Evolutionary conservation across 2,113 vertebrate species (phyloP).

Genomic region (Alexandromys fortis): DNA sequence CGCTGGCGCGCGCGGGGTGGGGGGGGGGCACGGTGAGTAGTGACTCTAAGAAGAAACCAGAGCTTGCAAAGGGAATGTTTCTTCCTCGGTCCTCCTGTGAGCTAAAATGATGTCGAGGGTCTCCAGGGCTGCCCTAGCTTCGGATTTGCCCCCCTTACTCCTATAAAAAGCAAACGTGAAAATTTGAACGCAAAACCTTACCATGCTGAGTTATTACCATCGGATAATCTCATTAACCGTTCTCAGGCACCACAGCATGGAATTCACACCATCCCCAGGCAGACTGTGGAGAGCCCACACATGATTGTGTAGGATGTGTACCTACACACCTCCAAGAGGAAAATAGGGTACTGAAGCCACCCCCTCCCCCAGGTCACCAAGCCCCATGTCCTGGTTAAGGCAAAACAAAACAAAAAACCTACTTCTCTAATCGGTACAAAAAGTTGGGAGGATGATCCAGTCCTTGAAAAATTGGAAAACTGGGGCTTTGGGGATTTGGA

Average conservation of each 20-base stretch:
- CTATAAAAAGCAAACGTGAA: neutral
- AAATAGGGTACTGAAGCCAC: no score
- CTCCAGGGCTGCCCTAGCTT: neutral
- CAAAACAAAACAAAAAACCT: neutral
- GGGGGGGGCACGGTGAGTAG: neutral
- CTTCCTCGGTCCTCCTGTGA: neutral
- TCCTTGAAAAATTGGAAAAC: neutral
- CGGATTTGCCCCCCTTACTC: neutral
- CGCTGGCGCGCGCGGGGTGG: accelerated
- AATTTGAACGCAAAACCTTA: neutral
- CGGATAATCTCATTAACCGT: neutral
- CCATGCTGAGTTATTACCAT: neutral
- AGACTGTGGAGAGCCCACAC: neutral
- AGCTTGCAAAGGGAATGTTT: neutral
- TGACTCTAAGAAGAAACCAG: neutral
- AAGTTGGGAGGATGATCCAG: neutral
- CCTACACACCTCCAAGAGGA: neutral
- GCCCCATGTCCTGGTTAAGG: neutral
- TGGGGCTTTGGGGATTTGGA: neutral
- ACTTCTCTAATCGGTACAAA: neutral
- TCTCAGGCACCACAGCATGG: neutral
- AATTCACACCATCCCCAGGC: neutral
- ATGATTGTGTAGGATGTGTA: neutral
- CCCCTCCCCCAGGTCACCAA: neutral
- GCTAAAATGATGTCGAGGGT: neutral